Evolutionary conservation across 2,888 invertebrate species (phyloP), one percentile per base, ranked within the genome.

Genomic region (Tachina fera): DNA sequence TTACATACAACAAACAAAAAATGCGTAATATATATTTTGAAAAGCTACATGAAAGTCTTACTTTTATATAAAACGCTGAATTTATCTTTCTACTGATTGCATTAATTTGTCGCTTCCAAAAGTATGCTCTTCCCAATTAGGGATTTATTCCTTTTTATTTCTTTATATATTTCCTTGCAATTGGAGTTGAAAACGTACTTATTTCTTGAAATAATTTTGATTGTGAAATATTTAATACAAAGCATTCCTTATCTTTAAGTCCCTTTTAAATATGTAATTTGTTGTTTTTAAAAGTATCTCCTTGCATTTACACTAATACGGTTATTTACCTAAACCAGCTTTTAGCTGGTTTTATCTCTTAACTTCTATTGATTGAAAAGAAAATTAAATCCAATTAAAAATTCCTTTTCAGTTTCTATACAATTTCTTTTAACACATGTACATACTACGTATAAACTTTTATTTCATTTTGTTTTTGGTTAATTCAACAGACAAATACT

Each of bases 331-430:
- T 72, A 19, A 45, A 60, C 9, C n/a, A 47, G 43, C 58, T 71
- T 70, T 58, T 14, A 61, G 61, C 76, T 53, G 45, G 71, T 76
- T 74, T 60, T 65, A 5, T 49, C 9, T 51, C 43, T 45, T 75
- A 41, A 67, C 51, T 72, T n/a, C 49, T 58, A 51, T 79, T 79
- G 60, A 79, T 79, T 76, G 53, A 49, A 86, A 58, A 51, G 71
- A 80, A 86, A 79, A 76, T 80, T 76, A 63, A 79, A 83, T 83
- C 86, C 76, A 83, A 86, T 86, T 86, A 86, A 83, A 82, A 80
- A 86, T 83, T 76, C 60, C 72, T 76, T 80, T 80, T 77, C 53
- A 83, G 63, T 63, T 83, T 63, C 47, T 63, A 47, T 60, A 61
- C 51, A 47, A 16, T 22, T 31, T 58, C 19, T 19, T 19, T 43